Evolutionary conservation across 2,888 invertebrate species (phyloP), one percentile per base, ranked within the genome.

Genomic region (Cheilosia soror): DNA sequence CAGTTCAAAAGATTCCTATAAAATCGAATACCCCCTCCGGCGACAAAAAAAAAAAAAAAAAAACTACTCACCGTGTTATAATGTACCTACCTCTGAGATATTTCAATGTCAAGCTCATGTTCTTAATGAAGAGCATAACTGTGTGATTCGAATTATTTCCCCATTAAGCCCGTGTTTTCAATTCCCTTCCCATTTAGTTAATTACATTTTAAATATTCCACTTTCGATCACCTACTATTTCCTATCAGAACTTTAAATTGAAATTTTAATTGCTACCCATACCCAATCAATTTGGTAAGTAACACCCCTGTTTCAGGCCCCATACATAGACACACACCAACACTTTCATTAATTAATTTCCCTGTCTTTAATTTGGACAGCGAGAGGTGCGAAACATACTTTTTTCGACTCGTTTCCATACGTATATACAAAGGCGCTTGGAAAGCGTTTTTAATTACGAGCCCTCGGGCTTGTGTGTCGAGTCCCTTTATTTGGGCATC

Each of bases 251-350:
- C 20, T 15, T 55, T n/a, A n/a, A 55, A 31, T 73, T 66, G 44
- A 76, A 76, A 65, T 77, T 82, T 82, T 71, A 82, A 82, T 82
- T 76, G 69, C 65, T 75, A 15, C 40, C 37, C 37, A 11, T 33
- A 57, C 20, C 68, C 53, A 68, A 68, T 75, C 47, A 63, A 75
- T 69, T 69, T 40, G 51, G 37, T 40, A 27, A 13, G 11, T 29
- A 27, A 4, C n/a, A 9, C n/a, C 44, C 0, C n/a, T 15, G 29
- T 25, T 40, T 20, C 20, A 20, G 20, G 20, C 1, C 20, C 20
- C n/a, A 51, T 71, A 40, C 40, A 44, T n/a, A 5, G 6, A 9
- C 2, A 33, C 7, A 31, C 2, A 5, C n/a, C 47, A n/a, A n/a
- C 33, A 37, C 51, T 66, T 63, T 7, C 73, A 69, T 69, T 79